Evolutionary conservation across 2,113 vertebrate genomes (phyloP).

Genomic region (Menidia beryllina): DNA sequence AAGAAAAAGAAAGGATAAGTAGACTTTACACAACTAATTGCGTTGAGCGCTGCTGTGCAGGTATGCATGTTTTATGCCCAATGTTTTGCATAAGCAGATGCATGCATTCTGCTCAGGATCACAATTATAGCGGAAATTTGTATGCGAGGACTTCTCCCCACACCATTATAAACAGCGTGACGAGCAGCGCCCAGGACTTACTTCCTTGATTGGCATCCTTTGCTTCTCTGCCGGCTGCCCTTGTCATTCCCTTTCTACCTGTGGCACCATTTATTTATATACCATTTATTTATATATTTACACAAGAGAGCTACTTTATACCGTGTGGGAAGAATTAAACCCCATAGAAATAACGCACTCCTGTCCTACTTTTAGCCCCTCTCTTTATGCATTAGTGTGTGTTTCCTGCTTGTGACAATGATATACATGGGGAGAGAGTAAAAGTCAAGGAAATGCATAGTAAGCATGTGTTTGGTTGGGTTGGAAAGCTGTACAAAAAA

Average conservation of each 20-base stretch:
- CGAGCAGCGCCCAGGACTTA: constrained; percentile 45
- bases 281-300: background rate
- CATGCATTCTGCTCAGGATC: constrained; percentile 58
- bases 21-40: background rate
- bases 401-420: constrained; percentile 50
- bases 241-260: constrained; percentile 50
- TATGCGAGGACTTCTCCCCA: constrained; percentile 38
- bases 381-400: constrained; percentile 14
- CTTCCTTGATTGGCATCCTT: constrained; percentile 65
- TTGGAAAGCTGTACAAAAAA: constrained; percentile 20
- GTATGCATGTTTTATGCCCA: constrained; percentile 10
- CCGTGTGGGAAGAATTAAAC: constrained; percentile 45
- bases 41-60: constrained; percentile 23
- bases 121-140: constrained; percentile 67
- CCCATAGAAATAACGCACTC: constrained; percentile 51
- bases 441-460: constrained; percentile 64
- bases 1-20: too few relatives aligned
- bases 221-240: constrained; percentile 45
- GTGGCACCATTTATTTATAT: constrained; percentile 26
- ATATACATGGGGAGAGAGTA: constrained; percentile 51
- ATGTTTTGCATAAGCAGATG: constrained; percentile 64
- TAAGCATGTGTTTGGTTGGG: constrained; percentile 59
- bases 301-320: constrained; percentile 41
- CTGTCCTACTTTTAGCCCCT: constrained; percentile 26
- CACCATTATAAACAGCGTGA: constrained; percentile 47